phyloP scores from a whole-genome alignment of 2,113 vertebrate genomes.

The Herpailurus yagouaroundi region DNA sequence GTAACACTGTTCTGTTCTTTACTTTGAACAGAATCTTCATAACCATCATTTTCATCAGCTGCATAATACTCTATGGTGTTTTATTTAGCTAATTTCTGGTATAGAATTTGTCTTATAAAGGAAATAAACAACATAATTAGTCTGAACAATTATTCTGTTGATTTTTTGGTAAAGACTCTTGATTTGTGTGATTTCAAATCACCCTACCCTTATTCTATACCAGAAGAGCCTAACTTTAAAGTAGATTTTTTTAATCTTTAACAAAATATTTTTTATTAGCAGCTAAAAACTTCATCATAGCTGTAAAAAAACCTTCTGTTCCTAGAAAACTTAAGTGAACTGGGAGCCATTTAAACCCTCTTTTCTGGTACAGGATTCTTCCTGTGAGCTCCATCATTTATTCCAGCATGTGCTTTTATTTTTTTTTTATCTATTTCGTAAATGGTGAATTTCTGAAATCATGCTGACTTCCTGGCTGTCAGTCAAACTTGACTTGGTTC shows the following conservation, averaged over 20 bases:
- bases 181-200: background rate
- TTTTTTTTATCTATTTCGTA: background rate
- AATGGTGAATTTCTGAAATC: conserved; percentile 58
- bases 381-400: background rate
- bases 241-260: background rate
- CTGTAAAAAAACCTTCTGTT: background rate
- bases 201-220: background rate
- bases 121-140: background rate
- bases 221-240: background rate
- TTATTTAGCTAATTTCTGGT: background rate
- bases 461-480: conserved; percentile 56
- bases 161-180: background rate
- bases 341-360: background rate
- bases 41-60: background rate
- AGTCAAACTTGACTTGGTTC: conserved; percentile 43
- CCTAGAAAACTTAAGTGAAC: background rate
- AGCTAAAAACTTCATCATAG: background rate
- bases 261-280: background rate
- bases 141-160: background rate
- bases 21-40: background rate
- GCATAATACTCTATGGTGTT: background rate
- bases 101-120: background rate
- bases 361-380: background rate
- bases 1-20: background rate
- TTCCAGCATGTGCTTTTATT: background rate